Conservation (phyloP, 35 echinoderm and acorn worm species). For the Patiria miniata region DNA sequence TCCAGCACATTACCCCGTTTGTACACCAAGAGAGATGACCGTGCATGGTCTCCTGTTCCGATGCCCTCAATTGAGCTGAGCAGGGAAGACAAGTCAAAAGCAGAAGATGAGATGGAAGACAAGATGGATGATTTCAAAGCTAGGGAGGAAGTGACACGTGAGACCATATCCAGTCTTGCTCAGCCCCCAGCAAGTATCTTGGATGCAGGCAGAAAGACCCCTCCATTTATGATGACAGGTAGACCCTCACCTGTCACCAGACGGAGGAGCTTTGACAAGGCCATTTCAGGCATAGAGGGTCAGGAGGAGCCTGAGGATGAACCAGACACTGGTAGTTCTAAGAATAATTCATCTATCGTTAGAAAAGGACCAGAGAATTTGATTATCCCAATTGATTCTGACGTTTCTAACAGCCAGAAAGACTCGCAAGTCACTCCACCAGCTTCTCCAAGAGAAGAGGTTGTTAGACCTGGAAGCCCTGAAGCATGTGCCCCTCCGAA, state of each 20-base stretch:
- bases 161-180: background rate
- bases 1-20: background rate
- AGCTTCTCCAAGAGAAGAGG: constrained; percentile 14
- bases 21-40: background rate
- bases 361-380: background rate
- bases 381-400: background rate
- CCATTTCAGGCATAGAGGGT: background rate
- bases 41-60: background rate
- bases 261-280: constrained; percentile 8
- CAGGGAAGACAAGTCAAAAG: background rate
- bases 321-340: background rate
- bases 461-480: constrained; percentile 25
- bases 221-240: background rate
- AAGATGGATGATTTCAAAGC: background rate
- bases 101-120: background rate
- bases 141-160: too few species aligned
- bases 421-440: background rate
- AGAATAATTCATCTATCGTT: too few species aligned
- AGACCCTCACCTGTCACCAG: background rate
- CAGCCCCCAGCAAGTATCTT: background rate
- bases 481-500: constrained; percentile 29
- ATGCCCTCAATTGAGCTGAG: constrained; percentile 13
- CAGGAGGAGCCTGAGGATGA: background rate
- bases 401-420: background rate
- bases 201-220: background rate